These are phyloP conservation scores for Harmothoe impar DNA, from an alignment of 2,888 invertebrate species.

Conservation along the genomic window DNA sequence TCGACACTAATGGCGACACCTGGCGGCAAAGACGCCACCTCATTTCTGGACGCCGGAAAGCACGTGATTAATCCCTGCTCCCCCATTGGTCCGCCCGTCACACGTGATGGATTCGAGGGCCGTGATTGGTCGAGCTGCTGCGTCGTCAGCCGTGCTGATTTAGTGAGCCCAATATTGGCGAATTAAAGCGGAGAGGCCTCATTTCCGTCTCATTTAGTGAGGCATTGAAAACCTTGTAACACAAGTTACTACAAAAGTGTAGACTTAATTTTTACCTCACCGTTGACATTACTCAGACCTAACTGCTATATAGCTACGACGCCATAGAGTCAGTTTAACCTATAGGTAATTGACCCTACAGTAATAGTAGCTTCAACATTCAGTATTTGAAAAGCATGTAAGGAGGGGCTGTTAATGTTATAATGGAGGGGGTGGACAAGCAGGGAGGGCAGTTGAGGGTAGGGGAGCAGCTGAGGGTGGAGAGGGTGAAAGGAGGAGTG, in stretches of 20 bases:
- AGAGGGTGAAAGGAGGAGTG: no score
- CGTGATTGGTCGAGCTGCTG: constrained; percentile 13
- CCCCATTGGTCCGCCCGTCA: constrained; percentile 15
- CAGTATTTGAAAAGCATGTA: no score
- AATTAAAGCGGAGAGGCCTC: background rate
- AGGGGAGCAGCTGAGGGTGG: no score
- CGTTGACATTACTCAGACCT: no score
- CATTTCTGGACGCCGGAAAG: constrained; percentile 29
- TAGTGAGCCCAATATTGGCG: background rate
- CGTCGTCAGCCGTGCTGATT: background rate
- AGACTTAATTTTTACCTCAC: no score
- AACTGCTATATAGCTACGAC: no score
- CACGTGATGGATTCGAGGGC: constrained; percentile 35
- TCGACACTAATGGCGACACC: constrained; percentile 41
- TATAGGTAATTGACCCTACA: no score
- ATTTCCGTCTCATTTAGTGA: background rate
- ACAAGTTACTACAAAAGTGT: background rate
- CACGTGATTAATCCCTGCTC: constrained; percentile 46
- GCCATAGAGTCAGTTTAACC: no score
- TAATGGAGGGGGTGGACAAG: no score
- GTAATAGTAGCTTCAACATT: no score
- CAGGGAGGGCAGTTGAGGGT: no score
- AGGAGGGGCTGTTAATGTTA: no score
- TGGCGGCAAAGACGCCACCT: constrained; percentile 26
- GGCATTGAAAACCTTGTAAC: background rate